Evolutionary conservation across 2,797 vertebrate species (phyloP), one percentile per base, ranked within the genome.

Genomic region (Pipistrellus kuhlii): DNA sequence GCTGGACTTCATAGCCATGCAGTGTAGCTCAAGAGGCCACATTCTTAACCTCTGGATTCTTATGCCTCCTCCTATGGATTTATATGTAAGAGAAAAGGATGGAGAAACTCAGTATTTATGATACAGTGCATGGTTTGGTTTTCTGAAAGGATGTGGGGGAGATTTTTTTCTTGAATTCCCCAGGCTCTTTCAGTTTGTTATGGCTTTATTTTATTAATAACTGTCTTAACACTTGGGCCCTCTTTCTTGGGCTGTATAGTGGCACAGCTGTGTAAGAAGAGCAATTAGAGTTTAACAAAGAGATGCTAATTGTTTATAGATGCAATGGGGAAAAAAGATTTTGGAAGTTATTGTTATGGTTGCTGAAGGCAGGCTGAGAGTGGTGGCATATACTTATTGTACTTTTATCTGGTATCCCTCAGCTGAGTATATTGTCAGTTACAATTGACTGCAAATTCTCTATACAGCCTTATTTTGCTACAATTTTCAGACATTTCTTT

Each of bases 241-340:
- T 97, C 83, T 97, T 92, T 97, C 97, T 96, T 96, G 91, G 96
- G 97, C 94, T 88, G 94, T 94, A 53, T 30, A 88, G 95, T 97
- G 97, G 88, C 98, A 97, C 98, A 98, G 98, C 97, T 98, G 98
- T 98, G 91, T 93, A 86, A 95, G 94, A 97, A 98, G 93, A 96
- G 97, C 97, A 98, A 97, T 98, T 98, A 98, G 80, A 94, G 94
- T 96, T 97, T 94, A 97, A 98, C 98, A 98, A 98, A 98, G 97
- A 97, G 96, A 91, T 96, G 96, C 81, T 98, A 97, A 98, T 98
- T 98, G 97, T 98, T 97, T 98, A 97, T 97, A 95, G 96, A 97
- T 96, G 95, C 84, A 94, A 84, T 76, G 25, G n/a, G 76, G 95
- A 98, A 96, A 98, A 97, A 97, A 96, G 96, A 98, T 98, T 92